These are phyloP conservation scores for Chrysolina haemoptera DNA, from an alignment of 2,888 invertebrate species.

Conservation along the genomic window DNA sequence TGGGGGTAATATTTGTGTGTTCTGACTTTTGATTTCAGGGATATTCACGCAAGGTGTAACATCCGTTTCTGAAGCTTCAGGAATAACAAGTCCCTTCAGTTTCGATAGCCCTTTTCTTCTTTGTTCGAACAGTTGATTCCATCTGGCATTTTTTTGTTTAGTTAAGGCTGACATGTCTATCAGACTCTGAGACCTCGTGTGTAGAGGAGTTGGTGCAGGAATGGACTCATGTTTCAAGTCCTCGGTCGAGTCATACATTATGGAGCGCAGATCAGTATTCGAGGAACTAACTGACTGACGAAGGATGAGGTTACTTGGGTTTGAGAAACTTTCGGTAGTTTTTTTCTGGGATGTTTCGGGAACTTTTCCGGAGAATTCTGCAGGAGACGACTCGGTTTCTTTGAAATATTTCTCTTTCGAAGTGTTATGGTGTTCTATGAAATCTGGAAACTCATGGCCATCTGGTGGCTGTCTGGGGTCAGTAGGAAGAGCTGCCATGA, in stretches of 20 bases:
- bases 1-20: slow-evolving; percentile 52
- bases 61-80: slow-evolving; percentile 75
- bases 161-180: slow-evolving; percentile 67
- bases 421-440: slow-evolving; percentile 71
- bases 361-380: slow-evolving; percentile 27
- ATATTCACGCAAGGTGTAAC: slow-evolving; percentile 78
- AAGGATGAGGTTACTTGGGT: slow-evolving; percentile 41
- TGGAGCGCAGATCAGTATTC: slow-evolving; percentile 57
- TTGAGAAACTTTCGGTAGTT: slow-evolving; percentile 42
- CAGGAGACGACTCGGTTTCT: slow-evolving; percentile 24
- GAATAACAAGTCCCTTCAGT: slow-evolving; percentile 89
- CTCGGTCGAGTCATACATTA: slow-evolving; percentile 53
- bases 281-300: slow-evolving; percentile 54
- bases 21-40: slow-evolving; percentile 84
- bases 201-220: slow-evolving; percentile 57
- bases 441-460: slow-evolving; percentile 86
- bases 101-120: slow-evolving; percentile 87
- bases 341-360: slow-evolving; percentile 23
- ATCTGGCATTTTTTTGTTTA: slow-evolving; percentile 68
- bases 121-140: slow-evolving; percentile 85
- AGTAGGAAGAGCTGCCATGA: slow-evolving; percentile 72
- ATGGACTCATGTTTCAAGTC: slow-evolving; percentile 48
- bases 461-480: slow-evolving; percentile 86
- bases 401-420: slow-evolving; percentile 38
- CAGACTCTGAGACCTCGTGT: slow-evolving; percentile 71